A percentile compares a stretch with the other conserved stretches of the same genome.
phyloP scores from a whole-genome alignment of 2,888 invertebrate species.

The Diarsia dahlii region DNA sequence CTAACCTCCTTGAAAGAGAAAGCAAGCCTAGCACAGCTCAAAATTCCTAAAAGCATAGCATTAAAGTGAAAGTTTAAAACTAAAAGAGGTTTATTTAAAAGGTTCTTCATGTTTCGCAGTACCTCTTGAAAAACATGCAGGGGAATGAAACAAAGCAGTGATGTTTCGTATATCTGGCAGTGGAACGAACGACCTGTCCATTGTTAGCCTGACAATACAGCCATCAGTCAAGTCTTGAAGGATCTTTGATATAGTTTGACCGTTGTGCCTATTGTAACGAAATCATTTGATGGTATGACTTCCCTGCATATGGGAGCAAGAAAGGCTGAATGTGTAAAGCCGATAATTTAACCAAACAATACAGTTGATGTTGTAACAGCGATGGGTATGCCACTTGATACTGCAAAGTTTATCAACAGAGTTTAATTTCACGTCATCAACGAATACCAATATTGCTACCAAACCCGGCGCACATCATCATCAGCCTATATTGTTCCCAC shows the following conservation, averaged over 20 bases:
- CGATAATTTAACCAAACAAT: slow-evolving; percentile 15
- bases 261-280: slow-evolving; percentile 62
- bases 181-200: slow-evolving; percentile 71
- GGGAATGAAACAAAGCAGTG: slow-evolving; percentile 66
- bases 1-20: slow-evolving; percentile 27
- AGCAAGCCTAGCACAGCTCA: slow-evolving; percentile 33
- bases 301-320: slow-evolving; percentile 21
- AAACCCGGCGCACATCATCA: not conserved
- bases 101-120: slow-evolving; percentile 69
- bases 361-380: slow-evolving; percentile 10
- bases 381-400: not conserved
- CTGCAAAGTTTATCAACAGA: slow-evolving; percentile 24
- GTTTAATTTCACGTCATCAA: slow-evolving; percentile 11
- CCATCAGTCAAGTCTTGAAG: slow-evolving; percentile 73
- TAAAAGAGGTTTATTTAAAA: slow-evolving; percentile 64
- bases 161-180: slow-evolving; percentile 64
- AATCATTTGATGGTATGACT: slow-evolving; percentile 49
- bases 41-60: slow-evolving; percentile 21
- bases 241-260: slow-evolving; percentile 67
- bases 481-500: no score
- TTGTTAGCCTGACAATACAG: slow-evolving; percentile 78
- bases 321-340: slow-evolving; percentile 26
- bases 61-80: slow-evolving; percentile 60
- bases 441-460: not conserved
- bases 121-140: slow-evolving; percentile 58